A percentile compares a stretch with the other conserved stretches of the same genome.
Evolutionary conservation across 2,888 invertebrate genomes (phyloP).

Genomic region (Oithona nana): DNA sequence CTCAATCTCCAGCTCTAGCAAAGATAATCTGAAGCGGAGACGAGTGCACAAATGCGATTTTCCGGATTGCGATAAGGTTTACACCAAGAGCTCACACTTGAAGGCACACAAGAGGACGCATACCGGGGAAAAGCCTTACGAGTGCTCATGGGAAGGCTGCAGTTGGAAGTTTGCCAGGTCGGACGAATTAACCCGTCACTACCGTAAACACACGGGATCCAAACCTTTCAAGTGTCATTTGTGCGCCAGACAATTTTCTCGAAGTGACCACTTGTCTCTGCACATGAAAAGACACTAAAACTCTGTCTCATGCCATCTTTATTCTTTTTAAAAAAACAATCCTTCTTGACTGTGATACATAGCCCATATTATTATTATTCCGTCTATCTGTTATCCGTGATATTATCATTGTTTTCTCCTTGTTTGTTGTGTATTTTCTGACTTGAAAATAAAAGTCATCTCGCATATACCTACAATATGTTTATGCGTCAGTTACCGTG

Average conservation of each 20-base stretch:
- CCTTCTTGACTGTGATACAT: neutral
- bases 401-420: neutral
- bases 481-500: no score
- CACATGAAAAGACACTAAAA: constrained; percentile 39
- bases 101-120: constrained; percentile 43
- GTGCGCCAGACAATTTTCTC: constrained; percentile 40
- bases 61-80: constrained; percentile 62
- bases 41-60: constrained; percentile 74
- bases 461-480: no score
- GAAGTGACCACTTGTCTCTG: constrained; percentile 40
- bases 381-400: neutral
- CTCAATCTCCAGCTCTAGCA: neutral
- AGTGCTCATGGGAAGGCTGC: constrained; percentile 39
- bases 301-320: neutral
- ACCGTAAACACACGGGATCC: constrained; percentile 35
- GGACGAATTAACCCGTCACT: constrained; percentile 39
- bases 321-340: no score
- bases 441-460: no score
- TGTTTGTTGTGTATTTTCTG: neutral
- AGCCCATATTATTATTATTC: neutral
- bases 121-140: constrained; percentile 41
- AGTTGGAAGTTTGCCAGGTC: constrained; percentile 40
- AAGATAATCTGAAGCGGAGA: constrained; percentile 24
- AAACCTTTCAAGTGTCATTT: constrained; percentile 40
- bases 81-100: constrained; percentile 41